phyloP scores from a whole-genome alignment of 2,888 invertebrate species.

The Phaonia tiefii region DNA sequence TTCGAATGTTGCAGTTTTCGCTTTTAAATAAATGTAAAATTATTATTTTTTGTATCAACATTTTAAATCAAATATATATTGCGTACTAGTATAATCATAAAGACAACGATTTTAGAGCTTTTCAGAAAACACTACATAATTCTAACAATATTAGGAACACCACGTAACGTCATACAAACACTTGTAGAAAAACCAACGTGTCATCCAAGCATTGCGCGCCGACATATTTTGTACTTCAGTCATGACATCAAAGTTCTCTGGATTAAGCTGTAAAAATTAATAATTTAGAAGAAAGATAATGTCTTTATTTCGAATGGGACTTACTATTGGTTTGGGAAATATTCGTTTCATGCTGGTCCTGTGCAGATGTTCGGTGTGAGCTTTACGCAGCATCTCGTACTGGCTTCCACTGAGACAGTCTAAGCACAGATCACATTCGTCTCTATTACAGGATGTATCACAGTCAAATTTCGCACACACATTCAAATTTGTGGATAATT shows the following conservation, averaged over 20 bases:
- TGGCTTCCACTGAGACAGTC: conserved; percentile 86
- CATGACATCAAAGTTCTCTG: conserved; percentile 73
- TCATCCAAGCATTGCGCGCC: conserved; percentile 87
- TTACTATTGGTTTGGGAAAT: conserved; percentile 86
- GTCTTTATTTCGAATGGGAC: conserved; percentile 43
- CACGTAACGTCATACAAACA: conserved; percentile 90
- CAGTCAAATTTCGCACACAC: conserved; percentile 83
- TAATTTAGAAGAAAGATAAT: not conserved
- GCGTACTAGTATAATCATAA: too few species aligned
- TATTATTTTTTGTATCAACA: too few species aligned
- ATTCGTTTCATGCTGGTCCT: conserved; percentile 90
- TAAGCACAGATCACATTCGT: conserved; percentile 89
- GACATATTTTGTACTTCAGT: conserved; percentile 83
- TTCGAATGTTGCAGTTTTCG: too few species aligned
- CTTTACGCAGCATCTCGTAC: conserved; percentile 83
- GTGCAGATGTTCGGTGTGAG: conserved; percentile 91
- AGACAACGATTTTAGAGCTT: too few species aligned
- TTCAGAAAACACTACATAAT: too few species aligned
- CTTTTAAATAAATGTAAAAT: too few species aligned
- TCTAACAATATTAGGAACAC: conserved; percentile 82
- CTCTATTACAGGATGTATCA: conserved; percentile 84
- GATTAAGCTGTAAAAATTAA: conserved; percentile 69
- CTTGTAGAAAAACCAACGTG: conserved; percentile 94
- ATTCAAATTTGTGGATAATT: conserved; percentile 87
- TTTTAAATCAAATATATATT: too few species aligned